Evolutionary conservation across 2,113 vertebrate genomes (phyloP).

Genomic region (Myotis brandtii): DNA sequence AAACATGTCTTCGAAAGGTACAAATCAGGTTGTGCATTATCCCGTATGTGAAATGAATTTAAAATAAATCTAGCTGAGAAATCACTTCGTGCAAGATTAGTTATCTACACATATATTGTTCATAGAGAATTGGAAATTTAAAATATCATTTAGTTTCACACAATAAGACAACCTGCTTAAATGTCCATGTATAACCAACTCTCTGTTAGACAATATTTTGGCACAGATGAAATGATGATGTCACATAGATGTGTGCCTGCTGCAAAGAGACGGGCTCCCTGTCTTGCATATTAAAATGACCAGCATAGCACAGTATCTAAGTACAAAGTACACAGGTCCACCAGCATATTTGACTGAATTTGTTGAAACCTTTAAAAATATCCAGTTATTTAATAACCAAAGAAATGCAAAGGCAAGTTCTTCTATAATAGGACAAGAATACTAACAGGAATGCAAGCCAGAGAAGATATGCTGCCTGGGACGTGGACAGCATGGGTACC

Average conservation of each 20-base stretch:
- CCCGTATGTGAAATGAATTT: not conserved
- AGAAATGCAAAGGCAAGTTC: constrained; percentile 60
- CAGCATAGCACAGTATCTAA: accelerated
- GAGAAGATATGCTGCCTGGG: not conserved
- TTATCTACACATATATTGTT: not conserved
- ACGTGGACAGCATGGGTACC: not conserved
- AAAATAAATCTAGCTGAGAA: constrained; percentile 14
- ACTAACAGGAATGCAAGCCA: not conserved
- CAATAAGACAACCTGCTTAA: not conserved
- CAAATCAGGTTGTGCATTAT: not conserved
- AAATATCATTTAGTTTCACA: not conserved
- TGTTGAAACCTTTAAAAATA: constrained; percentile 66
- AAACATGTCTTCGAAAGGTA: not conserved
- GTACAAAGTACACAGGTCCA: constrained; percentile 30
- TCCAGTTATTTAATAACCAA: constrained; percentile 81
- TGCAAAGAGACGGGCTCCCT: not conserved
- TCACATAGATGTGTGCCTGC: not conserved
- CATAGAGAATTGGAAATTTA: not conserved
- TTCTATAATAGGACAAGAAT: not conserved
- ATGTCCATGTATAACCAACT: not conserved
- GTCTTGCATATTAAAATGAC: not conserved
- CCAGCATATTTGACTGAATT: constrained; percentile 20
- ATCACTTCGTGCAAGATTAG: not conserved
- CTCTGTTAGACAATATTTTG: not conserved
- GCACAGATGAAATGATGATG: not conserved